phyloP scores from a whole-genome alignment of 2,888 invertebrate species.

The Syrphus vitripennis region DNA sequence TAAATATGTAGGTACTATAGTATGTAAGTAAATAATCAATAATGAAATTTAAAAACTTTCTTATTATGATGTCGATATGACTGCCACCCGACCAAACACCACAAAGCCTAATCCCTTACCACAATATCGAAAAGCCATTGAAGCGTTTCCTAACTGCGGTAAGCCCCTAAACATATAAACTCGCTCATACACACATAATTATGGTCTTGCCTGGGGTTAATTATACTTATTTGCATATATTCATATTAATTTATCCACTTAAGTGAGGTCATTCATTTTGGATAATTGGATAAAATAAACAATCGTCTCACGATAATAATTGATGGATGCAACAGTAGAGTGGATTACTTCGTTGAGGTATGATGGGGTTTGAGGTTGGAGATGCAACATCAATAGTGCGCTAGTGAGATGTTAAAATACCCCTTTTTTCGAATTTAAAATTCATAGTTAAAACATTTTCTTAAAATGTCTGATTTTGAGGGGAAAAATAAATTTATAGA shows the following conservation, averaged over 20 bases:
- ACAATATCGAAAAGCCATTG: constrained; percentile 7
- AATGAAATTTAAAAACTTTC: too few species aligned
- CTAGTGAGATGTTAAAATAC: background rate
- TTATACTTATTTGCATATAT: constrained; percentile 55
- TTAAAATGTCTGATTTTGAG: background rate
- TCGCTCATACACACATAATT: background rate
- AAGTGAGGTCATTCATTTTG: constrained; percentile 9
- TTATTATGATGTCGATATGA: background rate
- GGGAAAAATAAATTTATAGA: too few species aligned
- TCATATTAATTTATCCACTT: constrained; percentile 57
- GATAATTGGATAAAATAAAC: constrained; percentile 64
- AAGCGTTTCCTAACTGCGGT: background rate
- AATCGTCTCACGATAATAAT: constrained; percentile 64
- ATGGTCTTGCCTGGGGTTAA: constrained; percentile 47
- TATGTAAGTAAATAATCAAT: background rate
- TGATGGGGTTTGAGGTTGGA: background rate
- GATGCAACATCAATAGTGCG: background rate
- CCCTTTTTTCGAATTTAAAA: constrained; percentile 18
- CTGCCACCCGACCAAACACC: too few species aligned
- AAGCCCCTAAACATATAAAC: background rate
- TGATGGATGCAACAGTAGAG: constrained; percentile 45
- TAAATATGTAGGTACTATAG: too few species aligned
- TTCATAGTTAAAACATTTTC: constrained; percentile 43
- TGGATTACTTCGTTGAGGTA: background rate
- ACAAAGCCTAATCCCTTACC: background rate